Percentiles rank a stretch among this genome's conserved stretches.
phyloP scores from a whole-genome alignment of 2,113 vertebrate genomes.

The Puffinus mauretanicus region DNA sequence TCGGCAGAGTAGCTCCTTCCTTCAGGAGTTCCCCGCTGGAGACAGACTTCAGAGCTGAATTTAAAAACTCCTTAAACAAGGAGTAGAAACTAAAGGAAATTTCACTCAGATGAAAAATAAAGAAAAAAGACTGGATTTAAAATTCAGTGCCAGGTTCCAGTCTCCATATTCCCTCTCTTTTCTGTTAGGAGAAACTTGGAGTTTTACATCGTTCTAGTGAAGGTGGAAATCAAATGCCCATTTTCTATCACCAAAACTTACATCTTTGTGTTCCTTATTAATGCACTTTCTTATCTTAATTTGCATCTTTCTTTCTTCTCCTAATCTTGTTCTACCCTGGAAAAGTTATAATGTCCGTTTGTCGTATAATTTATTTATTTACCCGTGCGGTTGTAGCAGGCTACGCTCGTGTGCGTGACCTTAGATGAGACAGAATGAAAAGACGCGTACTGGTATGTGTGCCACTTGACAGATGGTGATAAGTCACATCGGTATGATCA shows the following conservation, averaged over 20 bases:
- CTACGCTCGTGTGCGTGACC: fast-evolving
- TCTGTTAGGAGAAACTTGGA: not conserved
- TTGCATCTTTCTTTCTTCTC: not conserved
- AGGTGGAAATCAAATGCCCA: not conserved
- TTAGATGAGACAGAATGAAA: not conserved
- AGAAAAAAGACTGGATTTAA: not conserved
- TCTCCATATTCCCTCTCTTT: not conserved
- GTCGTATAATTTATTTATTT: not conserved
- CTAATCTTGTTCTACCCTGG: not conserved
- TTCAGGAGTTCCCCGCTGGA: not conserved
- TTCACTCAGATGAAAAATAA: not conserved
- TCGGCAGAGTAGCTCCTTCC: not conserved
- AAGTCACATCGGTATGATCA: fast-evolving
- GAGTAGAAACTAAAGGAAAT: not conserved
- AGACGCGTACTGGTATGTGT: fast-evolving
- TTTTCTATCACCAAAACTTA: not conserved
- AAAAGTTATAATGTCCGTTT: fast-evolving
- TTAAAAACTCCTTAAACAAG: not conserved
- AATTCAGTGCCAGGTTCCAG: not conserved
- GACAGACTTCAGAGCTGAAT: not conserved
- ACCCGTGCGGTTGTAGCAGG: fast-evolving
- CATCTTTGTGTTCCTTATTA: not conserved
- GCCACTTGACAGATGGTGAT: fast-evolving
- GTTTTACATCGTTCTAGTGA: fast-evolving
- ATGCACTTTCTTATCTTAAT: not conserved